Evolutionary conservation across 2,888 invertebrate genomes (phyloP), one percentile per base, ranked within the genome.

Genomic region (Cetonia aurata): DNA sequence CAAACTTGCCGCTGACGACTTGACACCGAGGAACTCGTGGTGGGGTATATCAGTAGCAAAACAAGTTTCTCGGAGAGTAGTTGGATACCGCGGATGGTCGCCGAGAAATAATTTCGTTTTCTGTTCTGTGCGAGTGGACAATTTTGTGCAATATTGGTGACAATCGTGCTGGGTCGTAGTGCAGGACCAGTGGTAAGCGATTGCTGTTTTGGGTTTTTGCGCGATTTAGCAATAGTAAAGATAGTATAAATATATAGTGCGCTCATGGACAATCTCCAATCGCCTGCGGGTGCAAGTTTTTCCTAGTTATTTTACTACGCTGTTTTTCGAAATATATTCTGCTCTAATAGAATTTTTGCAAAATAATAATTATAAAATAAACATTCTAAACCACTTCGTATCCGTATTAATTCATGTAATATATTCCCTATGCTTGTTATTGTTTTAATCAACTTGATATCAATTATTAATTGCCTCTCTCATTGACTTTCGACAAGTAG

Each of bases 21-120:
- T 25, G 25, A 69, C 52, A 62, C 69, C 37, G 37, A 65, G 62
- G 50, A 65, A 50, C 62, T 50, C 42, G 62, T 69, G 70, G 73
- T 72, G 74, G 75, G 75, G 74, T 62, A 69, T 67, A 73, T 75
- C 76, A 78, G 78, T 76, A 75, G 75, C 71, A 76, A 78, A 79
- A 79, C 79, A 76, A 77, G 79, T 79, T 79, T 78, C 75, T 75
- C 50, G 60, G 69, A 73, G 77, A 76, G 76, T 76, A 77, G 75
- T 76, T 77, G 72, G 77, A 76, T 76, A 75, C 74, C 73, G 73
- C 71, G 73, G 70, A 68, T 37, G 8, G 72, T 67, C 67, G 37
- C 4, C 4, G 4, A 25, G 53, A 67, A 72, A 69, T 69, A 69
- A 37, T 72, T 72, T 70, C 53, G 62, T 56, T 68, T 37, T 71